These are phyloP conservation scores for Iselma pallidipennis DNA, from an alignment of 2,888 invertebrate genomes.

Conservation along the genomic window DNA sequence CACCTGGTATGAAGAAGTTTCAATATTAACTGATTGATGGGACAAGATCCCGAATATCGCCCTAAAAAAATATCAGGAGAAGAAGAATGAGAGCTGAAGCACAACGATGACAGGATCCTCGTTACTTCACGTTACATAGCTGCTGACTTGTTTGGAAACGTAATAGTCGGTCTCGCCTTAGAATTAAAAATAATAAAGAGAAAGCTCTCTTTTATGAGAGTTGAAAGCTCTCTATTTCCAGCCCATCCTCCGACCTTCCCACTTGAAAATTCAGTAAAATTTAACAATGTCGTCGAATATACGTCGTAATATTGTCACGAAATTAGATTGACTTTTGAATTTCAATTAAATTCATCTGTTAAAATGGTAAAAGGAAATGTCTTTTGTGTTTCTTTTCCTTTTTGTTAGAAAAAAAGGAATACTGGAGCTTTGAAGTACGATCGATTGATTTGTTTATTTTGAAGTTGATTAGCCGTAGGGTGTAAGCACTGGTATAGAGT, in stretches of 20 bases:
- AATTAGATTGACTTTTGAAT: neutral
- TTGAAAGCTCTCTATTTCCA: neutral
- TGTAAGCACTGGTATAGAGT: slow-evolving; percentile 2
- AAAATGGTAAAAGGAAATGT: too few species aligned
- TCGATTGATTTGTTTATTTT: slow-evolving; percentile 9
- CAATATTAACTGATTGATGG: slow-evolving; percentile 40
- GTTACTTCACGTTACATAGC: slow-evolving; percentile 40
- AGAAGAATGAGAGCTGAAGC: slow-evolving; percentile 43
- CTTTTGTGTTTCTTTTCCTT: too few species aligned
- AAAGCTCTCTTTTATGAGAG: slow-evolving; percentile 35
- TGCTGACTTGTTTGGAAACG: slow-evolving; percentile 39
- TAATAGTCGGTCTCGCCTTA: slow-evolving; percentile 40
- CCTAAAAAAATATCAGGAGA: slow-evolving; percentile 36
- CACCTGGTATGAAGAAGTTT: slow-evolving; percentile 20
- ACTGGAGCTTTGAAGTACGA: neutral
- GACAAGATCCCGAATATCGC: slow-evolving; percentile 34
- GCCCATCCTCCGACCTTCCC: neutral
- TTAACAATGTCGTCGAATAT: neutral
- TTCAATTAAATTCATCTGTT: neutral
- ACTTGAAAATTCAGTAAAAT: neutral
- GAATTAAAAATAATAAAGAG: slow-evolving; percentile 43
- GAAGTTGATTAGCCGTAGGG: neutral
- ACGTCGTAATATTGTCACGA: too few species aligned
- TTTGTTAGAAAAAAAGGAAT: neutral
- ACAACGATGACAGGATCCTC: slow-evolving; percentile 41